These are phyloP conservation scores for Oryzias celebensis DNA, from an alignment of 2,113 vertebrate genomes.

Conservation along the genomic window DNA sequence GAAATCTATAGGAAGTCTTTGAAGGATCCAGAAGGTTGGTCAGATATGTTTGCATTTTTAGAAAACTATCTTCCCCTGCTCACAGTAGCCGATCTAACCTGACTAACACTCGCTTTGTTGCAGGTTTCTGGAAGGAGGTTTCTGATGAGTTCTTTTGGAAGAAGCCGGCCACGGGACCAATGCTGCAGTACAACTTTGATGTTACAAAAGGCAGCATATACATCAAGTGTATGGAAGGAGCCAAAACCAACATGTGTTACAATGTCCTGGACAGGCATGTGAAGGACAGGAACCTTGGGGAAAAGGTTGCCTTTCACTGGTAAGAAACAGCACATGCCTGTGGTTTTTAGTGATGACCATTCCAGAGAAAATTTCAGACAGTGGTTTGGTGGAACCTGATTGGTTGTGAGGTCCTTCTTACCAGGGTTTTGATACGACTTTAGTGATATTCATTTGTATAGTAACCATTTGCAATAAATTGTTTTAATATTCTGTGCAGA, in stretches of 20 bases:
- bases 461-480: constrained; percentile 8
- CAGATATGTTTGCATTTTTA: constrained; percentile 19
- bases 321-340: constrained; percentile 56
- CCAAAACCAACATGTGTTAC: constrained; percentile 84
- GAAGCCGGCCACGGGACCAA: constrained; percentile 68
- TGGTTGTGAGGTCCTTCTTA: too few species aligned
- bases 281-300: constrained; percentile 71
- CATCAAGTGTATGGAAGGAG: constrained; percentile 82
- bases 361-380: constrained; percentile 28
- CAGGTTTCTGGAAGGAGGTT: constrained; percentile 81
- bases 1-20: constrained; percentile 77
- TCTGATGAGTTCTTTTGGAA: constrained; percentile 81
- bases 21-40: constrained; percentile 80
- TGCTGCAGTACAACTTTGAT: constrained; percentile 82
- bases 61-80: constrained; percentile 9
- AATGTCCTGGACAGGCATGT: constrained; percentile 81
- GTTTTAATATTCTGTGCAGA: background rate
- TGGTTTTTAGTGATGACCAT: constrained; percentile 17
- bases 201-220: constrained; percentile 76
- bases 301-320: constrained; percentile 82
- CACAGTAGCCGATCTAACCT: background rate
- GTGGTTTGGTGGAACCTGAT: constrained; percentile 22
- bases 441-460: too few species aligned
- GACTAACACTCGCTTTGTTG: constrained; percentile 5
- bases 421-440: too few species aligned